Evolutionary conservation across 2,888 invertebrate genomes (phyloP).

Genomic region (Pachycephus smyrnensis): DNA sequence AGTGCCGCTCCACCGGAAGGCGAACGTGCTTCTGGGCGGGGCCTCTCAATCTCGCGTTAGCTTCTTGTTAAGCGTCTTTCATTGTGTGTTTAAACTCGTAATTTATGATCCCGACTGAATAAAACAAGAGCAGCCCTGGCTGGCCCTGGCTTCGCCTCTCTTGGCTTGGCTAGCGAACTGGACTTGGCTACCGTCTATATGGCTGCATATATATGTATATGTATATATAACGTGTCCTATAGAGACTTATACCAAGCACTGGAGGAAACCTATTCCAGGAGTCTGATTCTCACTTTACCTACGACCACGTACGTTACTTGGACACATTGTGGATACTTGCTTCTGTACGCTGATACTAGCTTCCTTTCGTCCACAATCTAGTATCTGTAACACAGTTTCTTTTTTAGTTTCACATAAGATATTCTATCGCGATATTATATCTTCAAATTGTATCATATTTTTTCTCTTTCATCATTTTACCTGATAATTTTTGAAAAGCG

Average conservation of each 20-base stretch:
- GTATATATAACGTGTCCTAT: background rate
- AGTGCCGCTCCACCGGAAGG: slow-evolving; percentile 46
- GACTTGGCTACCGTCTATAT: background rate
- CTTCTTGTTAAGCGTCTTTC: slow-evolving; percentile 68
- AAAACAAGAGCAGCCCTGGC: slow-evolving; percentile 60
- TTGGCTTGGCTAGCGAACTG: background rate
- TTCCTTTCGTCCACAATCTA: background rate
- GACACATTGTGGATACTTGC: background rate
- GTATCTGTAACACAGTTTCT: background rate
- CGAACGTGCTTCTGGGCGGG: slow-evolving; percentile 52
- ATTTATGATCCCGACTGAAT: slow-evolving; percentile 68
- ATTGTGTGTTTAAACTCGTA: slow-evolving; percentile 68
- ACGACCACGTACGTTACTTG: background rate
- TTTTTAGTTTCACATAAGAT: no score
- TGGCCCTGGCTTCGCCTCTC: slow-evolving; percentile 5
- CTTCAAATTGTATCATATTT: no score
- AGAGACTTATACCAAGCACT: background rate
- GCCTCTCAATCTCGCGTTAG: slow-evolving; percentile 68
- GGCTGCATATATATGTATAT: no score
- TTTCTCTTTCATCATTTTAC: background rate
- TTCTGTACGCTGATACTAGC: background rate
- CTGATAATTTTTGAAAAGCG: background rate
- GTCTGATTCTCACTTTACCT: background rate
- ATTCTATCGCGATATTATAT: no score
- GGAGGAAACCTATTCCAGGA: background rate